Evolutionary conservation across 2,113 vertebrate genomes (phyloP).

Genomic region (Eulemur rufifrons): DNA sequence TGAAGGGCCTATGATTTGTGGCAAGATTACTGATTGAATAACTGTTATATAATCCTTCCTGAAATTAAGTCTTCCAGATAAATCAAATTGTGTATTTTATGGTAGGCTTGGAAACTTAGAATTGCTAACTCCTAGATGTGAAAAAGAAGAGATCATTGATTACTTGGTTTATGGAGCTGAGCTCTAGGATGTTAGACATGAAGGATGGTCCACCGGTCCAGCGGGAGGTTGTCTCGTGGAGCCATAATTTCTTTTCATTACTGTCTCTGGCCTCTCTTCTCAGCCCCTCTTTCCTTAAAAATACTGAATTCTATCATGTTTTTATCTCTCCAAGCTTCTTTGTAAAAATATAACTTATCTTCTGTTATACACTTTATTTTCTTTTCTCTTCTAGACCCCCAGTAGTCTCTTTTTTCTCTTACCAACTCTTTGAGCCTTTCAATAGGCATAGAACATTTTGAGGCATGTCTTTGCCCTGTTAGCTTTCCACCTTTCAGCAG

Average conservation of each 20-base stretch:
- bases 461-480: neutral
- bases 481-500: neutral
- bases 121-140: neutral
- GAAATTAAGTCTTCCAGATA: neutral
- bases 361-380: neutral
- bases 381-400: neutral
- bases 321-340: neutral
- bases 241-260: no score
- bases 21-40: neutral
- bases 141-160: fast-evolving
- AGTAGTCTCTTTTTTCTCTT: neutral
- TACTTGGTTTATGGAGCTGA: no score
- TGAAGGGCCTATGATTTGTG: neutral
- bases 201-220: fast-evolving
- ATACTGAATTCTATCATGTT: neutral
- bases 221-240: fast-evolving
- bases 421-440: neutral
- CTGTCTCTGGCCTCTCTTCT: neutral
- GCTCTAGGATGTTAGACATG: fast-evolving
- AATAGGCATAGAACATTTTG: neutral
- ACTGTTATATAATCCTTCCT: neutral
- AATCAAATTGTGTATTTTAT: neutral
- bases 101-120: neutral
- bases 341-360: neutral
- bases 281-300: neutral